Conservation (phyloP, 1,140 invertebrate genomes). For the Nilaparvata lugens region DNA sequence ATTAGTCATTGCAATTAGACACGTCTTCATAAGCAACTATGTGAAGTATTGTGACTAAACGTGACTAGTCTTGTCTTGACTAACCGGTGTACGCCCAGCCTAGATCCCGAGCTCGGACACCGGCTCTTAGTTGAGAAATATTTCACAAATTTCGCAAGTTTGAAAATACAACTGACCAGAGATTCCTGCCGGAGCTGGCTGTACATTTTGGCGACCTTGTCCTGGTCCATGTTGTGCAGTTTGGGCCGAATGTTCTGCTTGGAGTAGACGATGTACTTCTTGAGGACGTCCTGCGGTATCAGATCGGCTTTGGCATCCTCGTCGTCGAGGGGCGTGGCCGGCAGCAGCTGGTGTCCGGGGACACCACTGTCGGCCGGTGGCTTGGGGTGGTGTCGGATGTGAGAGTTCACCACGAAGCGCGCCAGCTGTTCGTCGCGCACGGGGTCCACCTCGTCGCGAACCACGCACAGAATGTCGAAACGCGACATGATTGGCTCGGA, state of each 20-base stretch:
- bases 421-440: conserved; percentile 85
- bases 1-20: no score
- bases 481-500: conserved; percentile 97
- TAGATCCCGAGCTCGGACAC: no score
- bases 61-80: no score
- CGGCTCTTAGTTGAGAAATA: no score
- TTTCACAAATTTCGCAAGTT: no score
- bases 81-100: no score
- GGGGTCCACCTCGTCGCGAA: conserved; percentile 90
- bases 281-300: conserved; percentile 87
- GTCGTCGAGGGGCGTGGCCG: conserved; percentile 21
- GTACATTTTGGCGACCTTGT: conserved; percentile 96
- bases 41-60: no score
- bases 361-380: no score
- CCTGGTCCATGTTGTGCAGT: conserved; percentile 85
- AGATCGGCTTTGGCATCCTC: conserved; percentile 47
- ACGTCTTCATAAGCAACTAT: no score
- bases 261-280: conserved; percentile 96
- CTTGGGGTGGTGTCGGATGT: conserved; percentile 81
- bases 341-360: conserved; percentile 32
- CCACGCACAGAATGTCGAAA: conserved; percentile 96
- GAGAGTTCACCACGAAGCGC: conserved; percentile 89
- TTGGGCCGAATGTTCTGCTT: conserved; percentile 91
- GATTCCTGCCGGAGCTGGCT: conserved; percentile 91
- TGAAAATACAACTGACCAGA: conserved; percentile 53